Base-by-base conservation (phyloP, 2,888 invertebrate genomes). In the Hirtodrosophila histrioides region DNA sequence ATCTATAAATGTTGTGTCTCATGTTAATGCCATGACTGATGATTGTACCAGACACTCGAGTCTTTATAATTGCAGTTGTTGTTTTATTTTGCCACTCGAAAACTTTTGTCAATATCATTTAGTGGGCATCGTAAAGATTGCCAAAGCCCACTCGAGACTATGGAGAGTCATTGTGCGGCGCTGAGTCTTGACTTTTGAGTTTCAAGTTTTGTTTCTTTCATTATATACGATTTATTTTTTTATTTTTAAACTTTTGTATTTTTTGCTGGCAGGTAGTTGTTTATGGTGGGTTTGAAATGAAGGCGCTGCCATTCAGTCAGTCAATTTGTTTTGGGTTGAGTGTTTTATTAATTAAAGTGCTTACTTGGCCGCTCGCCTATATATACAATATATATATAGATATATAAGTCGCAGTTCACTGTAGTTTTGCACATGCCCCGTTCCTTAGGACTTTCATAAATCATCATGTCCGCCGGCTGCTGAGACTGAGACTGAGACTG, bases 281-380 rank as follows among this genome's bases (percentile, higher is more conserved):
- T 55, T 58, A 29, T 36, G 10, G 56, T 36, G 36, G 46, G 35
- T 9, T 12, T 39, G 50, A 50, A 40, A 40, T 43, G 45, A 41
- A 69, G 60, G 69, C 44, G 56, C 56, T 73, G 77, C 50, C 65
- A 31, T 31, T 65, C 79, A 66, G 51, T 37, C 69, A 71, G 75
- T 86, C 86, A 84, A 88, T 88, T 84, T 88, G 75, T 71, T 86
- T 79, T 71, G 72, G 63, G 60, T 49, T 73, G 75, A 86, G 88
- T 78, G 88, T 75, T 88, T 88, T 87, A 88, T 83, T 86, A 88
- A 83, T 88, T 82, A 87, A 83, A 83, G 86, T 87, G 88, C 70
- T 69, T 65, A 70, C 65, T 69, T 60, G 46, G 44, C 55, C 46
- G 37, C 44, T 53, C 41, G 50, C 4, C 17, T 17, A 17, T 17